These are phyloP conservation scores for Heliconius charithonia DNA, from an alignment of 2,888 invertebrate species.

Conservation along the genomic window DNA sequence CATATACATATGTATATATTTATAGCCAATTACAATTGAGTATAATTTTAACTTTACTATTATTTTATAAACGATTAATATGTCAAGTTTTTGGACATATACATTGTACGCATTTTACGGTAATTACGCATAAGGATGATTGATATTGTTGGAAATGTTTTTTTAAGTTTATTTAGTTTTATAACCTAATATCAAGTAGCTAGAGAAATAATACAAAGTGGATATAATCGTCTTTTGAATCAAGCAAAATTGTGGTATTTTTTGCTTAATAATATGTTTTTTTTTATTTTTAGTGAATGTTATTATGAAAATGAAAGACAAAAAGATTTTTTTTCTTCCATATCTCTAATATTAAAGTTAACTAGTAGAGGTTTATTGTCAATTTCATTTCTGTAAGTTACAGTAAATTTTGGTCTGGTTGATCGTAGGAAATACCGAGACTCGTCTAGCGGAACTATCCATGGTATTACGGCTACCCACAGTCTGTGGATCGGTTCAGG, in stretches of 20 bases:
- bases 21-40: too few species aligned
- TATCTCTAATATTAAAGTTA: too few species aligned
- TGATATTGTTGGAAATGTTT: neutral
- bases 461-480: constrained; percentile 13
- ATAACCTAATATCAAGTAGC: too few species aligned
- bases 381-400: too few species aligned
- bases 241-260: neutral
- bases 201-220: neutral
- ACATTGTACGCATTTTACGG: neutral
- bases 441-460: constrained; percentile 35
- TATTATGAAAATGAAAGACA: too few species aligned
- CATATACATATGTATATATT: too few species aligned
- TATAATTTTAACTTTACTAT: too few species aligned
- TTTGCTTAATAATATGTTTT: neutral
- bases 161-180: neutral
- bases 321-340: too few species aligned
- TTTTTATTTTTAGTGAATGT: neutral
- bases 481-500: neutral
- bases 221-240: neutral
- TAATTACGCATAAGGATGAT: neutral
- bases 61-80: too few species aligned
- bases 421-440: neutral
- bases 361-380: too few species aligned
- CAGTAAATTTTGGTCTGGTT: neutral
- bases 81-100: neutral